These are phyloP conservation scores for Plecotus auritus DNA, from an alignment of 2,113 vertebrate species.

Conservation along the genomic window DNA sequence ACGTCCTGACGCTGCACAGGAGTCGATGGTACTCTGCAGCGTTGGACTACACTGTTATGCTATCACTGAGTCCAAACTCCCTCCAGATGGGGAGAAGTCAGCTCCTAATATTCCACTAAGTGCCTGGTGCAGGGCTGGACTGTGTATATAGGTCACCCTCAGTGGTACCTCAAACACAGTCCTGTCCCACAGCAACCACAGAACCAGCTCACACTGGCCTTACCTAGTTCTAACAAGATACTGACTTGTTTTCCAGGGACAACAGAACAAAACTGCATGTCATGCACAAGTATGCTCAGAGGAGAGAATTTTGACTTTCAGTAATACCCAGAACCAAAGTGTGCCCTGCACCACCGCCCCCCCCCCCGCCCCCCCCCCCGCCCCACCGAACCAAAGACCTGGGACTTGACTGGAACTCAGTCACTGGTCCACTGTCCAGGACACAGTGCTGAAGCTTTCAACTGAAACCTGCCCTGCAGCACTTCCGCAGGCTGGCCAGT, in stretches of 20 bases:
- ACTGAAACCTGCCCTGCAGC: neutral
- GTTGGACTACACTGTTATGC: accelerated
- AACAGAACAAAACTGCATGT: neutral
- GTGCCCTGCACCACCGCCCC: too few species aligned
- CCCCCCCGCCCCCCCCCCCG: neutral
- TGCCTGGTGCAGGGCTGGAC: accelerated
- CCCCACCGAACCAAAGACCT: neutral
- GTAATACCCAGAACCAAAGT: neutral
- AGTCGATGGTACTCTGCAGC: neutral
- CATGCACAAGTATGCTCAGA: neutral
- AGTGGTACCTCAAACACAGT: neutral
- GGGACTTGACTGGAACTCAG: neutral
- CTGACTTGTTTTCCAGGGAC: neutral
- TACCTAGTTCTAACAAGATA: neutral
- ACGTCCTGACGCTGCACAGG: neutral
- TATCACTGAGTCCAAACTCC: neutral
- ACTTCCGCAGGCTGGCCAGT: neutral
- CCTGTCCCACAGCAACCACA: too few species aligned
- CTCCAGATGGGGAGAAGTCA: neutral
- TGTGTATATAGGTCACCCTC: accelerated
- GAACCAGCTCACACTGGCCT: neutral
- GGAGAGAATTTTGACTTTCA: neutral
- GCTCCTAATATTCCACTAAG: accelerated
- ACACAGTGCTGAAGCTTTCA: neutral
- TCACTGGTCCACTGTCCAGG: neutral